Percentiles rank a stretch among this genome's conserved stretches.
Conservation (phyloP, 2,797 vertebrate genomes). For the Epinephelus awoara region DNA sequence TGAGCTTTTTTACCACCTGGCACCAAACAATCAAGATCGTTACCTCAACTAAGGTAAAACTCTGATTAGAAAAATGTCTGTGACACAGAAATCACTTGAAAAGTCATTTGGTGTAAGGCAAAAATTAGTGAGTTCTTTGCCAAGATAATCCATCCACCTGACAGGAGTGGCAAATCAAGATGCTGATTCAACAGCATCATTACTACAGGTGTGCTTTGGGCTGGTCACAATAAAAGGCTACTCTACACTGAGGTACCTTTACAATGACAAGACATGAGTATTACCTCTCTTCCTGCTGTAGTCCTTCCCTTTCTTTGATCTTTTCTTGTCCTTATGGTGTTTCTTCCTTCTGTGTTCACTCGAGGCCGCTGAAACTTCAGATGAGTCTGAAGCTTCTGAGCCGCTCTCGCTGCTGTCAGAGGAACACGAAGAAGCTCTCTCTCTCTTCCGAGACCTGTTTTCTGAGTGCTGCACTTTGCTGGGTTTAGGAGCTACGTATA, state of each 20-base stretch:
- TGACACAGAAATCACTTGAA: too few relatives aligned
- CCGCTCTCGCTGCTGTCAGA: constrained; percentile 64
- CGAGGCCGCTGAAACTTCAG: constrained; percentile 72
- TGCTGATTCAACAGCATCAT: too few relatives aligned
- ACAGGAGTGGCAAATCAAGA: too few relatives aligned
- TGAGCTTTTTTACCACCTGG: too few relatives aligned
- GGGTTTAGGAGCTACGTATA: constrained; percentile 55
- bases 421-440: constrained; percentile 70
- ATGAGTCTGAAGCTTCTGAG: constrained; percentile 73
- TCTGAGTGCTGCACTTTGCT: constrained; percentile 74
- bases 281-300: constrained; percentile 85
- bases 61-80: too few relatives aligned
- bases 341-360: constrained; percentile 77
- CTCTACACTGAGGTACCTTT: fast-evolving
- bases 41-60: too few relatives aligned
- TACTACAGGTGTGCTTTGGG: too few relatives aligned
- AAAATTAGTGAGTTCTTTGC: too few relatives aligned
- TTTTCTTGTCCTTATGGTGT: constrained; percentile 82
- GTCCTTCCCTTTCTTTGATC: constrained; percentile 79
- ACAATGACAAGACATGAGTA: fast-evolving
- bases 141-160: too few relatives aligned
- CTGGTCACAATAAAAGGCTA: too few relatives aligned
- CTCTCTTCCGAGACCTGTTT: constrained; percentile 78
- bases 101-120: too few relatives aligned
- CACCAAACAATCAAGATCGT: too few relatives aligned